These are phyloP conservation scores for Seriola aureovittata DNA, from an alignment of 2,113 vertebrate species.

Conservation along the genomic window DNA sequence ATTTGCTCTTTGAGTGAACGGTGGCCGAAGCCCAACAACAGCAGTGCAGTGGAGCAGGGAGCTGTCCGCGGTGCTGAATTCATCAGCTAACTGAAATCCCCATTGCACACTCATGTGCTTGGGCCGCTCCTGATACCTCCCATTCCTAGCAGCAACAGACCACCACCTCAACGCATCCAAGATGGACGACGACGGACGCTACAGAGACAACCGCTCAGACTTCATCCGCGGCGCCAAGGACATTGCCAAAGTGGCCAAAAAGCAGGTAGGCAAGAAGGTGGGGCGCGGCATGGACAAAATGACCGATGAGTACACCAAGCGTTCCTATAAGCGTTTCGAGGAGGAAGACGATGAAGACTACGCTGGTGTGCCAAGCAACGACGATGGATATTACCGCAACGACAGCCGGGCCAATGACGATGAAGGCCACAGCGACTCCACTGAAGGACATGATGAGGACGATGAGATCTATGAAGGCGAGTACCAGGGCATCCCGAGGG, in stretches of 20 bases:
- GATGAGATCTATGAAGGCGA: slow-evolving; percentile 98
- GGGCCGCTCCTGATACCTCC: slow-evolving; percentile 72
- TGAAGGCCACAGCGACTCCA: slow-evolving; percentile 95
- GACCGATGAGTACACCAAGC: slow-evolving; percentile 94
- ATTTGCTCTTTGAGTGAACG: slow-evolving; percentile 1
- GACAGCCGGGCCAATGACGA: slow-evolving; percentile 90
- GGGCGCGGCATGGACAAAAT: slow-evolving; percentile 91
- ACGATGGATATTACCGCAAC: slow-evolving; percentile 86
- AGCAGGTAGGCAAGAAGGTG: slow-evolving; percentile 94
- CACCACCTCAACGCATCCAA: slow-evolving; percentile 43
- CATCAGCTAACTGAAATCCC: slow-evolving; percentile 43
- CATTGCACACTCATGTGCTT: slow-evolving; percentile 71
- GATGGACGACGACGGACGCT: slow-evolving; percentile 92
- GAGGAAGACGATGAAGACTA: slow-evolving; percentile 96
- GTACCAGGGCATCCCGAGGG: slow-evolving; percentile 96
- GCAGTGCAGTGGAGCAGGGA: slow-evolving; percentile 46
- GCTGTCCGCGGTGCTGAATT: slow-evolving; percentile 74
- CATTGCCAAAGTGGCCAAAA: slow-evolving; percentile 97
- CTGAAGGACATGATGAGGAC: slow-evolving; percentile 96
- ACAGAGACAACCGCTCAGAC: slow-evolving; percentile 91
- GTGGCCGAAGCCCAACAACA: slow-evolving; percentile 21
- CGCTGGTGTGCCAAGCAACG: slow-evolving; percentile 76
- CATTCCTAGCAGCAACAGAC: slow-evolving; percentile 50
- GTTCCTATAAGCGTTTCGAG: slow-evolving; percentile 95
- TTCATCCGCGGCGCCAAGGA: slow-evolving; percentile 97